A percentile compares a stretch with the other conserved stretches of the same genome.
Evolutionary conservation across 2,113 vertebrate genomes (phyloP).

Genomic region (Ceyx margarethae): DNA sequence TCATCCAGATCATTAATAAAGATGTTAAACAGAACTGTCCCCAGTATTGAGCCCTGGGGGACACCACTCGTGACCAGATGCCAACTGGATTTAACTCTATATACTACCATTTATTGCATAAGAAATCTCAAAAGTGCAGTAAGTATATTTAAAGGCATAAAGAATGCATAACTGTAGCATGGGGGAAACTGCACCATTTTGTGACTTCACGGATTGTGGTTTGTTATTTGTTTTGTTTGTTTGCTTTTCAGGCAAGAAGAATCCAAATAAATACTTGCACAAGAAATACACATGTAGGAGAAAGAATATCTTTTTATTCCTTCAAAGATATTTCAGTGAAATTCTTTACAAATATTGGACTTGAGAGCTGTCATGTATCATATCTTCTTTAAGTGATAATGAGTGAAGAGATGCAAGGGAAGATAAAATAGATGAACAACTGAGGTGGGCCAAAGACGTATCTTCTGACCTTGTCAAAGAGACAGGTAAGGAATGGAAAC

Average conservation of each 20-base stretch:
- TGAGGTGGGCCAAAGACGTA: background rate
- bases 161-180: fast-evolving
- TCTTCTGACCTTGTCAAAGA: background rate
- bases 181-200: fast-evolving
- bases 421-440: background rate
- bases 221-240: too few relatives aligned
- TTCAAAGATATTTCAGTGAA: background rate
- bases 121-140: background rate
- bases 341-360: background rate
- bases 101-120: background rate
- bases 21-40: too few relatives aligned
- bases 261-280: background rate
- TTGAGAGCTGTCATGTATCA: background rate
- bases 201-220: background rate
- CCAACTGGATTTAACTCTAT: too few relatives aligned
- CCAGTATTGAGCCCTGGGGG: too few relatives aligned
- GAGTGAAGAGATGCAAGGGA: background rate
- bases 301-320: background rate
- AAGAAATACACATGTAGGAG: fast-evolving
- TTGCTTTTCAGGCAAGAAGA: background rate
- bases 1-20: too few relatives aligned
- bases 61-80: too few relatives aligned
- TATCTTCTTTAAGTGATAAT: background rate
- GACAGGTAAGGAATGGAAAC: background rate
- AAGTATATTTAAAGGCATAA: background rate